These are phyloP conservation scores for Allacma fusca DNA, from an alignment of 2,888 invertebrate species.

Conservation along the genomic window DNA sequence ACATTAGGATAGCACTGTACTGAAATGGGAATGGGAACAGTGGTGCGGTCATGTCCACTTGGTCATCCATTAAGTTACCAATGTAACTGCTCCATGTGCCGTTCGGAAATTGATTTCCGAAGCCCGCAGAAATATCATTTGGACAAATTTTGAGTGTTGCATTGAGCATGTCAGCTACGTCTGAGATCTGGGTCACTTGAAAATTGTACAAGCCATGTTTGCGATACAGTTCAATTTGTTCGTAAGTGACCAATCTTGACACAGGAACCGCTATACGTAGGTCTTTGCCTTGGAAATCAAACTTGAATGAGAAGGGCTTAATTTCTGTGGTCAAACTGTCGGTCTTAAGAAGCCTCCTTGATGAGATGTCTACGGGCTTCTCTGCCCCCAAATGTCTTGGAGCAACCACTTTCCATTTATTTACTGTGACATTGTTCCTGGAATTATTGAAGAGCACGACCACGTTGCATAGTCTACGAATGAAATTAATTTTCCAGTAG, in stretches of 20 bases:
- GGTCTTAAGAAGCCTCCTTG: too few relatives aligned
- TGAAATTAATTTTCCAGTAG: neutral
- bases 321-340: too few relatives aligned
- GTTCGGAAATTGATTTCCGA: neutral
- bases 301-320: too few relatives aligned
- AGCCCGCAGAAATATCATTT: neutral
- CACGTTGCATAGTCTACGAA: constrained; percentile 3
- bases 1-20: neutral
- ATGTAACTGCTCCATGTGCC: constrained; percentile 25
- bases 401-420: neutral
- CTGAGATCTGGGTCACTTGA: neutral
- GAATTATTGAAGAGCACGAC: neutral
- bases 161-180: neutral
- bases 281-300: constrained; percentile 3
- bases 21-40: constrained; percentile 14
- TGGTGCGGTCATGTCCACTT: neutral
- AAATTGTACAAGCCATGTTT: neutral
- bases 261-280: neutral
- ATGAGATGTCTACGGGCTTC: too few relatives aligned
- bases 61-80: neutral
- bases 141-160: neutral
- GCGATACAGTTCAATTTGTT: neutral
- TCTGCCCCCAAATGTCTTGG: neutral
- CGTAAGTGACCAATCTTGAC: neutral
- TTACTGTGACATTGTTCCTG: too few relatives aligned